Conservation (phyloP, 2,797 vertebrate species). For the Xiphophorus birchmanni region DNA sequence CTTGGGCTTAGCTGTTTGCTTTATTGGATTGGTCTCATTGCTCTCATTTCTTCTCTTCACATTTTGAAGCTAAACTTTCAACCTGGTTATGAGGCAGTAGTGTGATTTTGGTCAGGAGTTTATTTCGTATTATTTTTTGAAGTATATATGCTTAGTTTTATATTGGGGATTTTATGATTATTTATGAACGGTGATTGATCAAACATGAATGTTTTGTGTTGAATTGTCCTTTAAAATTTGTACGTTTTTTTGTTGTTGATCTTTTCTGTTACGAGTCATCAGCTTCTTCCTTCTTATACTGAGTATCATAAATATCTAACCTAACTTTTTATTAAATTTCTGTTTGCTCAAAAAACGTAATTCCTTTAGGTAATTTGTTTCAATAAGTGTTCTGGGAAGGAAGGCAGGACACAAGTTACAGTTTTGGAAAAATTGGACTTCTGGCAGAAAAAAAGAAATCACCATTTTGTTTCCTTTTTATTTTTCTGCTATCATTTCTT, state of each 20-base stretch:
- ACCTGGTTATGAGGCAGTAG: neutral
- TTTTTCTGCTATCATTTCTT: neutral
- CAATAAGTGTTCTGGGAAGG: slow-evolving; percentile 4
- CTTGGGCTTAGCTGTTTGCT: neutral
- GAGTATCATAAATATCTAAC: neutral
- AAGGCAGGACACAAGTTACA: neutral
- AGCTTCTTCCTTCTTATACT: neutral
- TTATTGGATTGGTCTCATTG: neutral
- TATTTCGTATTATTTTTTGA: neutral
- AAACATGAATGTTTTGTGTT: neutral
- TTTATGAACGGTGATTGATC: neutral
- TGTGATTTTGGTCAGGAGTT: neutral
- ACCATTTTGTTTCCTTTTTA: neutral
- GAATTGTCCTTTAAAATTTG: neutral
- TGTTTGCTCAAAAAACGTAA: neutral
- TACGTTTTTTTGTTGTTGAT: neutral
- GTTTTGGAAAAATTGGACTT: slow-evolving; percentile 7
- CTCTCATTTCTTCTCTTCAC: neutral
- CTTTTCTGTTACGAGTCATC: slow-evolving; percentile 10
- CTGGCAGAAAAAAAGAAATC: neutral
- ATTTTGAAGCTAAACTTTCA: neutral
- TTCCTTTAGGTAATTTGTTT: neutral
- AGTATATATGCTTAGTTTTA: no score
- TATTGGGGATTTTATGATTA: neutral
- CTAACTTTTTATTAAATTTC: neutral